A percentile compares a stretch with the other conserved stretches of the same genome.
These are phyloP conservation scores for Alviniconcha strummeri DNA, from an alignment of 2,888 invertebrate genomes.

Conservation along the genomic window DNA sequence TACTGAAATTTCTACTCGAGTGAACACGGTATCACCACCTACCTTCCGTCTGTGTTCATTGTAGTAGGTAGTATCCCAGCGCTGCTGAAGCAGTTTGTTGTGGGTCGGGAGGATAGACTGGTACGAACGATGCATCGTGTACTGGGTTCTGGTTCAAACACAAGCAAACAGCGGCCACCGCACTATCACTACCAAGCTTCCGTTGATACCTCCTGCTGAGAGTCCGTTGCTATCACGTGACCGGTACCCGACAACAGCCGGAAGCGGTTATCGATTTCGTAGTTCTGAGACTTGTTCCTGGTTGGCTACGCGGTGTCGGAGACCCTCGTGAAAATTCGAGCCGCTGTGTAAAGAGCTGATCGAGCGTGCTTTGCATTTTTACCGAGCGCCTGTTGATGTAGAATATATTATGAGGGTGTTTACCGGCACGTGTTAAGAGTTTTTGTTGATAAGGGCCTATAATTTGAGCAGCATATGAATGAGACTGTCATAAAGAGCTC, in stretches of 20 bases:
- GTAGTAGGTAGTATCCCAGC: slow-evolving; percentile 72
- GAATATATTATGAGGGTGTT: too few relatives aligned
- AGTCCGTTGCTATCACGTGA: slow-evolving; percentile 23
- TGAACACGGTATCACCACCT: slow-evolving; percentile 28
- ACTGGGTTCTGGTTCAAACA: background rate
- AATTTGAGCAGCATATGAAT: too few relatives aligned
- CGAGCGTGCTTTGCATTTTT: too few relatives aligned
- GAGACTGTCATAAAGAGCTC: too few relatives aligned
- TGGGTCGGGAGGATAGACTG: slow-evolving; percentile 69
- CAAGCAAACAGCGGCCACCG: background rate
- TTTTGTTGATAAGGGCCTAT: too few relatives aligned
- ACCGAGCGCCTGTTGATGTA: too few relatives aligned
- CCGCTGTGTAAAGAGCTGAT: too few relatives aligned
- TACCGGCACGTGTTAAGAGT: too few relatives aligned
- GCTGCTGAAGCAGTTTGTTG: slow-evolving; percentile 71
- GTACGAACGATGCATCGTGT: slow-evolving; percentile 70
- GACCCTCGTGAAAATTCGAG: too few relatives aligned
- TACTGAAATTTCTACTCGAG: too few relatives aligned
- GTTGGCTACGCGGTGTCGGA: too few relatives aligned
- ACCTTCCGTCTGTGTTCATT: slow-evolving; percentile 71
- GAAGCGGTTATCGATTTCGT: slow-evolving; percentile 1
- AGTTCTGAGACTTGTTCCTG: too few relatives aligned
- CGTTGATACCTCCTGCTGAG: slow-evolving; percentile 13
- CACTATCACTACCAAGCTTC: slow-evolving; percentile 19
- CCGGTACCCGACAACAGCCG: background rate